A percentile compares a stretch with the other conserved stretches of the same genome.
These are phyloP conservation scores for Astyanax mexicanus DNA, from an alignment of 2,797 vertebrate genomes.

Conservation along the genomic window DNA sequence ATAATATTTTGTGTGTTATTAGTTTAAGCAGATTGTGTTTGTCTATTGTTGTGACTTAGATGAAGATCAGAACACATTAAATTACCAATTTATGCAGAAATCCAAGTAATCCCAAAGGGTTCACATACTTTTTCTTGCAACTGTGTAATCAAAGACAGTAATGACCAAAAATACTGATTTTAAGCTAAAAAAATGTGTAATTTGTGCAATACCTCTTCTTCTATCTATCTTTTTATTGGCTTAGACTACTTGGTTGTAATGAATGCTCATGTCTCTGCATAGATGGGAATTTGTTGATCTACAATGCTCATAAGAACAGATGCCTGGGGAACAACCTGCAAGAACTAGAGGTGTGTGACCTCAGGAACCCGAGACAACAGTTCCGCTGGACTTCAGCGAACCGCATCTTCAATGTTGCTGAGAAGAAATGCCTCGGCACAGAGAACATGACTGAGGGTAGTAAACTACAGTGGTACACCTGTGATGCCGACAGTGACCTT, in stretches of 20 bases:
- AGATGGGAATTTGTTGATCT: constrained; percentile 75
- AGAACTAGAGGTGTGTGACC: constrained; percentile 66
- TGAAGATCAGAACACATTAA: no score
- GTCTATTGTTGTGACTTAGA: no score
- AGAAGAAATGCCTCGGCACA: constrained; percentile 85
- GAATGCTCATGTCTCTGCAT: background rate
- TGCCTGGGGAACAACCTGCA: constrained; percentile 73
- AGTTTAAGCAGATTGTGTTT: no score
- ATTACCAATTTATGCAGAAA: no score
- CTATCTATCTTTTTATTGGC: no score
- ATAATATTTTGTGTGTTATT: no score
- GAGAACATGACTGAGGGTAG: constrained; percentile 81
- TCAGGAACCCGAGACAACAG: constrained; percentile 69
- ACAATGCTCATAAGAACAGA: constrained; percentile 78
- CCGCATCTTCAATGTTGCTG: constrained; percentile 77
- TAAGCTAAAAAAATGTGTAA: no score
- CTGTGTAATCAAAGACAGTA: no score
- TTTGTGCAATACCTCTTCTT: no score
- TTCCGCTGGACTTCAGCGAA: constrained; percentile 89
- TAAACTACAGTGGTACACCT: constrained; percentile 80
- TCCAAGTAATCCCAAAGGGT: no score
- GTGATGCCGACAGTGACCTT: constrained; percentile 78
- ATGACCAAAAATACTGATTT: no score
- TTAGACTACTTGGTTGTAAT: background rate
- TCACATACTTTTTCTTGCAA: no score